Evolutionary conservation across 2,797 vertebrate species (phyloP), one percentile per base, ranked within the genome.

Genomic region (Gymnothorax javanicus): DNA sequence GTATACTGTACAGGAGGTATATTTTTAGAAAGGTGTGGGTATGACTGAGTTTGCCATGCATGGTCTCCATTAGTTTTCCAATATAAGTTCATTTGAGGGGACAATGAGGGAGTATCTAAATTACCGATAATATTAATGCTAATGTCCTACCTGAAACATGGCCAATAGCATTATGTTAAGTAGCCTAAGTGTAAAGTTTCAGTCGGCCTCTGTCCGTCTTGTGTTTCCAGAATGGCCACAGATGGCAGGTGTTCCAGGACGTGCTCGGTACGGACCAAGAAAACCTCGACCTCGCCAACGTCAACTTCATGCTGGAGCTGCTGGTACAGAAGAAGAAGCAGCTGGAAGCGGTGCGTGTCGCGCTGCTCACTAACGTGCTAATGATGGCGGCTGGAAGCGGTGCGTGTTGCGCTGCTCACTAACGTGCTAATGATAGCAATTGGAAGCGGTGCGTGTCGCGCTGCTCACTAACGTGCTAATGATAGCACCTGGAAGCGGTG

Each of bases 251-350:
- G 92, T 97, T 99, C 93, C 98, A 99, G 92, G 98, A 98, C 85
- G 96, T 98, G 83, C 91, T 99, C 91, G 98, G 95, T 91, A 96
- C 97, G 27, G 99, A 99, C 92, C 98, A 99, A 91, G 99, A 99
- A 92, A 98, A 97, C 92, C 94, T 99, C 93, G 98, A 99, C 92
- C 96, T 99, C 89, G 97, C 98, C 33, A 99, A 99, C 89, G 98
- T 99, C 89, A 99, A 99, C 90, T 96, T 99, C 88, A 99, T 99
- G 97, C 94, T 99, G 91, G 98, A 99, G 90, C 94, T 99, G 67
- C 94, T 99, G 87, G 96, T 98, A 62, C 99, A 99, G 93, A 99
- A 99, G 95, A 99, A 99, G 92, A 98, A 99, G 91, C 98, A 99
- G 90, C 93, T 99, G 90, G 99, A 99, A 94, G 98, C 98, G 86